Evolutionary conservation across 2,888 invertebrate species (phyloP), one percentile per base, ranked within the genome.

Genomic region (Ptychoptera contaminata): DNA sequence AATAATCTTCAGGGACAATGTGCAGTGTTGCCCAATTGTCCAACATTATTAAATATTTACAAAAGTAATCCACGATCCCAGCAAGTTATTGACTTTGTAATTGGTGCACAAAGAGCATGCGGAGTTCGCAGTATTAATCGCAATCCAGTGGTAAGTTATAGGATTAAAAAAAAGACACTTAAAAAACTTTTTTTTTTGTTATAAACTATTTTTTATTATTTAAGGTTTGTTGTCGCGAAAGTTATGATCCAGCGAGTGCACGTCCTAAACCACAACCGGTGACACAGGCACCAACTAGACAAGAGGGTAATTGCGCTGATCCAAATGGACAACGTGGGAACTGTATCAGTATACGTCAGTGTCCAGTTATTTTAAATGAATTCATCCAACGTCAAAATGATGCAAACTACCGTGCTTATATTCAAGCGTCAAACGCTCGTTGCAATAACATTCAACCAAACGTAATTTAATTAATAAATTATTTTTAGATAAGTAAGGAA

Each of bases 1-100:
- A 60, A 62, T 49, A 58, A 59, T 16, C 55, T 55, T 40, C 54
- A 57, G 45, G 65, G 65, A 4, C 52, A 50, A 14, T 65, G 65
- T 49, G 55, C 60, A 37, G 43, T 50, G 2, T 50, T 65, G 8
- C 56, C 47, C 41, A 54, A 53, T 46, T 65, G 65, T 39, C 62
- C 61, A 8, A 55, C 57, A 42, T 55, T 60, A 34, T 51, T 53
- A 12, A 55, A 59, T 46, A 49, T 59, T 2, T 62, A 59, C 43
- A 53, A 42, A 8, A 30, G 55, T 43, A 45, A 48, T 14, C 49
- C 52, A 31, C 55, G 55, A 34, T 53, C 51, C 12, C 52, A 52
- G 14, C 49, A 54, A 8, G 59, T 61, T 8, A 42, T 55, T 31
- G 55, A 57, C 9, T 65, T 61, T 51, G 45, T 66, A 8, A 47